These are phyloP conservation scores for Globia sparganii DNA, from an alignment of 2,888 invertebrate genomes.

Conservation along the genomic window DNA sequence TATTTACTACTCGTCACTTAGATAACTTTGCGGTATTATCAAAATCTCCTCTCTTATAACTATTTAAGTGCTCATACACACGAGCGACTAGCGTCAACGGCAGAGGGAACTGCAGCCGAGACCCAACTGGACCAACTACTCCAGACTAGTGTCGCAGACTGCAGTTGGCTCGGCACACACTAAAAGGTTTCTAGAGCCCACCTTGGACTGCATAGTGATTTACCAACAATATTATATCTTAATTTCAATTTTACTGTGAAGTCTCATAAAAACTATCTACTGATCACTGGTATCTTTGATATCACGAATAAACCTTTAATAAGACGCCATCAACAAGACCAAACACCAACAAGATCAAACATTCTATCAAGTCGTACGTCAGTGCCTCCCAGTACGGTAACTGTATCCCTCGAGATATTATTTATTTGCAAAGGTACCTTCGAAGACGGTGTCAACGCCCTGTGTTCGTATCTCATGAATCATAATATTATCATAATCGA, in stretches of 20 bases:
- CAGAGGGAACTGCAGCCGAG: too few relatives aligned
- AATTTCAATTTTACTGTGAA: background rate
- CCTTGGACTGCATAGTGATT: background rate
- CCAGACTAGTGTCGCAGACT: too few relatives aligned
- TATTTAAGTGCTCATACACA: background rate
- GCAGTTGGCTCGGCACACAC: too few relatives aligned
- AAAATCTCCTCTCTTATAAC: background rate
- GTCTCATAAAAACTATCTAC: background rate
- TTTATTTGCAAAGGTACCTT: conserved; percentile 44
- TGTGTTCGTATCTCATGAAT: conserved; percentile 55
- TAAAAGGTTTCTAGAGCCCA: background rate
- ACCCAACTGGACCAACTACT: too few relatives aligned
- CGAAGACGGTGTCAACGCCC: conserved; percentile 56
- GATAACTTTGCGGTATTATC: conserved; percentile 25
- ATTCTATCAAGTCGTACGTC: conserved; percentile 3
- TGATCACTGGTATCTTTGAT: background rate
- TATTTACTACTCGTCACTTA: conserved; percentile 2
- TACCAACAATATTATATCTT: background rate
- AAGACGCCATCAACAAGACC: too few relatives aligned
- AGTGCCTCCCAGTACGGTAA: conserved; percentile 1
- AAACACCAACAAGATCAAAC: too few relatives aligned
- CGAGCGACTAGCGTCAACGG: too few relatives aligned
- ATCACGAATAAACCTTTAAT: background rate
- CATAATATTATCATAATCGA: conserved; percentile 55
- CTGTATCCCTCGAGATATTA: conserved; percentile 38